Evolutionary conservation across 2,888 invertebrate species (phyloP).

Genomic region (Stenolophus ochropezus): DNA sequence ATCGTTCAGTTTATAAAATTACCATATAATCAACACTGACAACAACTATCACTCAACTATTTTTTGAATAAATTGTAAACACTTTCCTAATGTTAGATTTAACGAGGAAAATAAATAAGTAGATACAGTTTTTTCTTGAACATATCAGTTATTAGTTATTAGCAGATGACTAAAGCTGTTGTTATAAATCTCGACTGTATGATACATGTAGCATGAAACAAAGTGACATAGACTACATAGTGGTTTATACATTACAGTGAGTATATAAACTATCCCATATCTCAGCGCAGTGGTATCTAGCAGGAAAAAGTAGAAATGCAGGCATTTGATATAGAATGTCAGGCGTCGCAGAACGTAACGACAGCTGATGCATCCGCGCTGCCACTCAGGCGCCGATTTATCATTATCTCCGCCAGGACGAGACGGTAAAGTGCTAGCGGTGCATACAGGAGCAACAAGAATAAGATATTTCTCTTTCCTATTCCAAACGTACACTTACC

Average conservation of each 20-base stretch:
- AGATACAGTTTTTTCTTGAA: too few relatives aligned
- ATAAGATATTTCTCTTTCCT: neutral
- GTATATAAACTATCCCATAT: neutral
- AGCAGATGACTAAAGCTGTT: neutral
- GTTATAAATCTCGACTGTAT: neutral
- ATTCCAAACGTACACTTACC: neutral
- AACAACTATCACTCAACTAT: too few relatives aligned
- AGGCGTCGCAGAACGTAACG: neutral
- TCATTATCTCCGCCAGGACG: constrained; percentile 44
- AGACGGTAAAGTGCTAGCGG: neutral
- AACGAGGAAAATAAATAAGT: too few relatives aligned
- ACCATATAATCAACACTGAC: too few relatives aligned
- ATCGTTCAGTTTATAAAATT: too few relatives aligned
- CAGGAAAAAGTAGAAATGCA: neutral
- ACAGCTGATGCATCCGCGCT: constrained; percentile 19
- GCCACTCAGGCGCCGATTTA: constrained; percentile 35
- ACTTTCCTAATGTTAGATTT: too few relatives aligned
- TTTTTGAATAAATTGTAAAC: too few relatives aligned
- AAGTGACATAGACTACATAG: neutral
- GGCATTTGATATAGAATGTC: neutral
- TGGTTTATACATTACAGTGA: neutral
- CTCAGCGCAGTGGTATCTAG: neutral
- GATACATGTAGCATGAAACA: neutral
- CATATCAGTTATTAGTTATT: neutral
- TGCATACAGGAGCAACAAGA: neutral